phyloP scores from a whole-genome alignment of 2,113 vertebrate genomes.

The Charina bottae region DNA sequence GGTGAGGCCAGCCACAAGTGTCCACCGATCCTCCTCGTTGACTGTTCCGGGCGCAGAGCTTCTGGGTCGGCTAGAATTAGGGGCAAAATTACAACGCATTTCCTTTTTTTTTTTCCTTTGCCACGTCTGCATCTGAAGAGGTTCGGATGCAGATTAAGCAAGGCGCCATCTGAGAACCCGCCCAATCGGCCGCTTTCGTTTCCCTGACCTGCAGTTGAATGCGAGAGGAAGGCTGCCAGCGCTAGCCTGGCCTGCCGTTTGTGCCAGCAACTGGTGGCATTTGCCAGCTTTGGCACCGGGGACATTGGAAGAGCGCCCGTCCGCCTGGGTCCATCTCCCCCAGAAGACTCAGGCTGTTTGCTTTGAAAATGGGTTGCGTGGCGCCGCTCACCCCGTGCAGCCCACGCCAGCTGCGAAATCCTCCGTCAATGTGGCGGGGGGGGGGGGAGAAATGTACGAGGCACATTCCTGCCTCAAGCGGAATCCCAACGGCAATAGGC shows the following conservation, averaged over 20 bases:
- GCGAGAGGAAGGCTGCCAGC: not conserved
- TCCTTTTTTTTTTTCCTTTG: not conserved
- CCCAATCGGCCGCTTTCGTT: not conserved
- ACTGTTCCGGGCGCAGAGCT: not conserved
- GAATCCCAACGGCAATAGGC: not conserved
- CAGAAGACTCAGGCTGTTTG: too few relatives aligned
- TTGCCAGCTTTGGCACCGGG: not conserved
- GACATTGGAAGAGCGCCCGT: not conserved
- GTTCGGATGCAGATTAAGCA: not conserved
- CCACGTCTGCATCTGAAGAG: not conserved
- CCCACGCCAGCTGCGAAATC: not conserved
- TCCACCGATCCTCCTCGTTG: not conserved
- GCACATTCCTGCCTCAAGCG: not conserved
- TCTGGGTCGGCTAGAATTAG: not conserved
- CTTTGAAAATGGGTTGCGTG: not conserved
- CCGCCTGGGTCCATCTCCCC: not conserved
- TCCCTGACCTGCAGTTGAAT: not conserved
- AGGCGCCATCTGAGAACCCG: too few relatives aligned
- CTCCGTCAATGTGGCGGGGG: not conserved
- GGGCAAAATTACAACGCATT: not conserved
- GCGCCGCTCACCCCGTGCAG: not conserved
- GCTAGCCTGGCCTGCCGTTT: not conserved
- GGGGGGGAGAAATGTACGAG: not conserved
- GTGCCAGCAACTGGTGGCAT: constrained; percentile 16
- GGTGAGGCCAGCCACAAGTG: not conserved